Base-by-base conservation (phyloP, 2,797 vertebrate species). In the Neosilurus mollespiculum region DNA sequence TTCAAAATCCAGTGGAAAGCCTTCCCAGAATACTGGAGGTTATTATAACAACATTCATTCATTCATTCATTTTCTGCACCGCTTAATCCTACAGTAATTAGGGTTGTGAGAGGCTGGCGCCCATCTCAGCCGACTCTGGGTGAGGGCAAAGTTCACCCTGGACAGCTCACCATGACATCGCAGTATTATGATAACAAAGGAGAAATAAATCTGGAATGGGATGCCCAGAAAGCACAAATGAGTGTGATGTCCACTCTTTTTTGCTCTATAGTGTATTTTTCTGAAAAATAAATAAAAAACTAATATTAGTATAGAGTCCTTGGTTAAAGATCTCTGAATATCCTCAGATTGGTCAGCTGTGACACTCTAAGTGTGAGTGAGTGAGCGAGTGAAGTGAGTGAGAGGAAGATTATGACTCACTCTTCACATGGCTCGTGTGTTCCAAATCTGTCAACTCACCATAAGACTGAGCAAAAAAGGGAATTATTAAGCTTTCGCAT, bases 381-480 rank as follows among this genome's bases (percentile, higher is more conserved):
- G 71, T 75, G 76, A 70, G 49, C 49, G 30, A 30, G n/a, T 83
- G 73, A 59, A 93, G 93, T 94, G 89, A 94, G 94, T 94, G 89
- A 78, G 71, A 76, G 67, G 83, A 58, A 78, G 64, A n/a, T 62
- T 49, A 66, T 86, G 82, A 82, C 65, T 87, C 83, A 87, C 76
- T 18, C 79, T 59, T 64, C 72, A 73, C 75, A 84, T 79, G 66
- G 81, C 80, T 85, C 66, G 70, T 72, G 65, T 78, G 70, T 58
- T 81, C 64, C 82, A 82, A 24, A 82, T 58, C 34, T 81, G 81
- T 80, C 81, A 81, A 83, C 59, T 64, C 67, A 86, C 65, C 73
- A 20, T 67, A 61, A 59, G 72, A 18, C 62, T 30, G 59, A 76
- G 65, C 59, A 84, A 81, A 82, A 64, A 77, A 69, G 71, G 71